A percentile compares a stretch with the other conserved stretches of the same genome.
Conservation (phyloP, 2,888 invertebrate genomes). For the Oconnorella tubifera region DNA sequence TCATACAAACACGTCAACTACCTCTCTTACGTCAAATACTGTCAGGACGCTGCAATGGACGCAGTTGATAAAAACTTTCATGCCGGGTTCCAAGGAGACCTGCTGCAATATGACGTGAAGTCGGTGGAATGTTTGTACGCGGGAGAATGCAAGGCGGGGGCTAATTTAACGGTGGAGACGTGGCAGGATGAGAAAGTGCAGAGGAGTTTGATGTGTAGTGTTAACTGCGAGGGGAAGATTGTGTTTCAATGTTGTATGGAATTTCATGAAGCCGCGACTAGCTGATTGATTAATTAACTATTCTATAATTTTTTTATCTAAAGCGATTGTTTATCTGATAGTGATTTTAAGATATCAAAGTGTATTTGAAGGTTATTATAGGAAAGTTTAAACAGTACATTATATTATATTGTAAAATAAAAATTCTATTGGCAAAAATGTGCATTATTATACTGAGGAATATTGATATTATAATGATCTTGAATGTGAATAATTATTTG, state of each 20-base stretch:
- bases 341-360: too few relatives aligned
- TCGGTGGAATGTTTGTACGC: slow-evolving; percentile 41
- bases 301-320: too few relatives aligned
- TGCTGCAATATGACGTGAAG: slow-evolving; percentile 38
- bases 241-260: slow-evolving; percentile 30
- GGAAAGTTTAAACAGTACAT: too few relatives aligned
- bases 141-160: slow-evolving; percentile 45
- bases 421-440: too few relatives aligned
- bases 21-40: slow-evolving; percentile 31
- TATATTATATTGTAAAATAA: too few relatives aligned
- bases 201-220: slow-evolving; percentile 24
- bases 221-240: slow-evolving; percentile 14
- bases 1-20: slow-evolving; percentile 34
- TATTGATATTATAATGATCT: too few relatives aligned
- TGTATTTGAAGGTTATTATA: too few relatives aligned
- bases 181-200: slow-evolving; percentile 39
- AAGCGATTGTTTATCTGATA: too few relatives aligned
- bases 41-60: slow-evolving; percentile 35
- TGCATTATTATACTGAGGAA: too few relatives aligned
- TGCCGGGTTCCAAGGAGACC: slow-evolving; percentile 33
- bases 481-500: too few relatives aligned
- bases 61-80: slow-evolving; percentile 20
- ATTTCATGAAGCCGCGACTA: slow-evolving; percentile 32
- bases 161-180: slow-evolving; percentile 38
- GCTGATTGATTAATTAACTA: too few relatives aligned